These are phyloP conservation scores for Mizuhopecten yessoensis DNA, from an alignment of 1,140 invertebrate genomes.

Conservation along the genomic window DNA sequence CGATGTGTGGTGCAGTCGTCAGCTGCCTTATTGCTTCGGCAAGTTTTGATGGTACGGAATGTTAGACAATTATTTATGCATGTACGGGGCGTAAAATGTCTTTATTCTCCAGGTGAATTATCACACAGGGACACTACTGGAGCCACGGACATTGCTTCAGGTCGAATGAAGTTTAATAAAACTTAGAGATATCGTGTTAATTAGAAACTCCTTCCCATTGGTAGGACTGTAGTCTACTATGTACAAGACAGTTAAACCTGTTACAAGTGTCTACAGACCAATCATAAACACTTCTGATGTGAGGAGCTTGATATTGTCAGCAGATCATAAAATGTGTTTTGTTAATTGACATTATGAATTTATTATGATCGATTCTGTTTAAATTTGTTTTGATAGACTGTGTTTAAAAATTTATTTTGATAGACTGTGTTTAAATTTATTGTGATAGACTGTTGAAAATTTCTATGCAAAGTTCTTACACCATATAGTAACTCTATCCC, in stretches of 20 bases:
- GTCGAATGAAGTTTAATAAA: neutral
- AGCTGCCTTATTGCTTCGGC: neutral
- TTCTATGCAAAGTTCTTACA: no score
- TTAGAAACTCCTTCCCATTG: neutral
- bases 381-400: neutral
- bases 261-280: neutral
- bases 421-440: no score
- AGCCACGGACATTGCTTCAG: neutral
- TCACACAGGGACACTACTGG: neutral
- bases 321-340: neutral
- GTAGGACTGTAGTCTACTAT: no score
- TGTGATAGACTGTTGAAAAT: no score
- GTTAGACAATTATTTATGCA: neutral
- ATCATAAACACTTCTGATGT: neutral
- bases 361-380: neutral
- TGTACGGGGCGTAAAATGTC: slow-evolving; percentile 15
- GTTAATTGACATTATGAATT: neutral
- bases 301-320: neutral
- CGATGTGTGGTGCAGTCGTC: neutral
- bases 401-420: neutral
- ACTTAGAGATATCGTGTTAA: neutral
- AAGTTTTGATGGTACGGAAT: slow-evolving; percentile 22
- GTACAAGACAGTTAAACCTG: neutral
- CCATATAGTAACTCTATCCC: no score
- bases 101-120: neutral